Evolutionary conservation across 2,888 invertebrate genomes (phyloP), one percentile per base, ranked within the genome.

Genomic region (Caenorhabditis macrosperma): DNA sequence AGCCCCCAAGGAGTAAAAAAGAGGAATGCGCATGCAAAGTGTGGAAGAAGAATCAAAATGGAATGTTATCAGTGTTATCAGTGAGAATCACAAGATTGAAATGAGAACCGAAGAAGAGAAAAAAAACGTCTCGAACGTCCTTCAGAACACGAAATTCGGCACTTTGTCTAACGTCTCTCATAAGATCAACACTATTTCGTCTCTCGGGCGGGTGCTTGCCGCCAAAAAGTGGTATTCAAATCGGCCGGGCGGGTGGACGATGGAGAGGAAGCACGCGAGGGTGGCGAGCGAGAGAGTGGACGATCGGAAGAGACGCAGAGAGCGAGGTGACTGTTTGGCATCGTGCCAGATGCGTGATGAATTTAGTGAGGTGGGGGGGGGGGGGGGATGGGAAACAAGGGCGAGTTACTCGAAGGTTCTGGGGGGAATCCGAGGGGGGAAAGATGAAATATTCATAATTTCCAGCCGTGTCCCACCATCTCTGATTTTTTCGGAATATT

Each of bases 171-270:
- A 33, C 33, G 9, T 33, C 33, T 33, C 33, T 9, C 33, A 5
- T 33, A 33, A 7, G n/a, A 7, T 9, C 33, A 33, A 33, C 33
- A 33, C 33, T 33, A 9, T 33, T 33, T 33, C 33, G 6, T 9
- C 33, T 7, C 9, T n/a, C n/a, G n/a, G n/a, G n/a, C n/a, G n/a
- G n/a, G n/a, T n/a, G n/a, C n/a, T 44, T 44, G 17, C 67, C 67
- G 76, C 67, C 76, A 76, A 76, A 67, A 20, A 41, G 60, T 61
- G 41, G 52, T 60, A 75, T 75, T 75, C 75, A 75, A 76, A 76
- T 63, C 38, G 44, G 17, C n/a, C 22, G 20, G 22, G 17, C 1
- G 12, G 9, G 17, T 33, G 30, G 38, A 64, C 38, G 20, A 12
- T 35, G 68, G 20, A 28, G 26, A 24, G 38, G 35, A 17, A 28